These are phyloP conservation scores for Macquaria australasica DNA, from an alignment of 2,113 vertebrate genomes.

Conservation along the genomic window DNA sequence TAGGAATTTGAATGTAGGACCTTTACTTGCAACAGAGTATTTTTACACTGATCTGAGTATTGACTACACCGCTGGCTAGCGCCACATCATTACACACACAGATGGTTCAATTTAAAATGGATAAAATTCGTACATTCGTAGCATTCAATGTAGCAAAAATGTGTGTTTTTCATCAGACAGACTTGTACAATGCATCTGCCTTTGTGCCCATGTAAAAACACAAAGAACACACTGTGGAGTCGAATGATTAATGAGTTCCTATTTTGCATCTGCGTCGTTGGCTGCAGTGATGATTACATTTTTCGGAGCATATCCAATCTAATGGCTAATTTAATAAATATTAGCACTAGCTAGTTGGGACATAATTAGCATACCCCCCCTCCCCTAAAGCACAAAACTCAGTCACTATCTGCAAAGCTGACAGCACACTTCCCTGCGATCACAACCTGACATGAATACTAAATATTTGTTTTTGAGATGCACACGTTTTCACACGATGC, in stretches of 20 bases:
- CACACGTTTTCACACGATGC: background rate
- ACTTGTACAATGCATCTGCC: background rate
- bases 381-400: conserved; percentile 3
- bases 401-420: conserved; percentile 22
- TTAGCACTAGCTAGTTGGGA: conserved; percentile 31
- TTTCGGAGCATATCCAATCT: conserved; percentile 48
- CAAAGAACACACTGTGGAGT: conserved; percentile 7
- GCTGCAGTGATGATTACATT: conserved; percentile 30
- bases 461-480: background rate
- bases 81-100: background rate
- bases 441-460: conserved; percentile 14
- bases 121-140: background rate
- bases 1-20: too few species aligned
- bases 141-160: too few species aligned
- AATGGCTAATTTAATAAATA: conserved; percentile 51
- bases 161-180: background rate
- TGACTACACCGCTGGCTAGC: background rate
- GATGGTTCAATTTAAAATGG: background rate
- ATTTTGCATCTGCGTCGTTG: background rate
- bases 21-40: background rate
- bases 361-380: conserved; percentile 15
- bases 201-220: conserved; percentile 8
- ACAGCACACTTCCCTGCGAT: conserved; percentile 11
- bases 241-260: conserved; percentile 39
- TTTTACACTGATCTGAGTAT: background rate